phyloP scores from a whole-genome alignment of 2,888 invertebrate species.

The Eilema sororculum region DNA sequence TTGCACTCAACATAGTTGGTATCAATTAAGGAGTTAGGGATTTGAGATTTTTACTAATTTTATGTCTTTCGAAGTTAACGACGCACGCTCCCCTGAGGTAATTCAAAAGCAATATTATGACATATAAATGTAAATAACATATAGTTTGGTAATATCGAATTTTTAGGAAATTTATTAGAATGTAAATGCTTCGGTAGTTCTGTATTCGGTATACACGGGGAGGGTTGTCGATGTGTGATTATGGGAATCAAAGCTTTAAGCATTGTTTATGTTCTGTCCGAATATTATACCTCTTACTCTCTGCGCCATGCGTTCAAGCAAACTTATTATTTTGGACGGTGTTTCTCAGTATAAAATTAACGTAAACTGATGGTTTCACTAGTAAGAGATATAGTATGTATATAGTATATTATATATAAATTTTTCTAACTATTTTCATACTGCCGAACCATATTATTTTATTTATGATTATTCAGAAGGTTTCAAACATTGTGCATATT shows the following conservation, averaged over 20 bases:
- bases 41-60: constrained; percentile 83
- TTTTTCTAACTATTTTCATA: constrained; percentile 83
- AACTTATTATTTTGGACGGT: constrained; percentile 33
- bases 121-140: constrained; percentile 85
- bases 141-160: constrained; percentile 86
- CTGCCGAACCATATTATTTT: constrained; percentile 71
- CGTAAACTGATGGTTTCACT: constrained; percentile 14
- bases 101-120: constrained; percentile 87
- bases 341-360: constrained; percentile 25
- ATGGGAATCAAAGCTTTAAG: constrained; percentile 87
- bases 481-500: constrained; percentile 43
- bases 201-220: constrained; percentile 73
- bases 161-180: constrained; percentile 85
- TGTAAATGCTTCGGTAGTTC: constrained; percentile 82
- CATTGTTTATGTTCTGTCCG: constrained; percentile 77
- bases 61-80: constrained; percentile 76
- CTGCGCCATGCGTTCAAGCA: constrained; percentile 30
- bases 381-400: constrained; percentile 69
- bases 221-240: constrained; percentile 79
- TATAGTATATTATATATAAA: constrained; percentile 62
- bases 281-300: constrained; percentile 68
- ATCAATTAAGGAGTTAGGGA: constrained; percentile 78
- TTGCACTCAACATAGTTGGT: constrained; percentile 81
- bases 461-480: constrained; percentile 53
- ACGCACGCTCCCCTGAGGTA: constrained; percentile 85